Conservation (phyloP, 2,113 vertebrate species). For the Pseudonaja textilis region DNA sequence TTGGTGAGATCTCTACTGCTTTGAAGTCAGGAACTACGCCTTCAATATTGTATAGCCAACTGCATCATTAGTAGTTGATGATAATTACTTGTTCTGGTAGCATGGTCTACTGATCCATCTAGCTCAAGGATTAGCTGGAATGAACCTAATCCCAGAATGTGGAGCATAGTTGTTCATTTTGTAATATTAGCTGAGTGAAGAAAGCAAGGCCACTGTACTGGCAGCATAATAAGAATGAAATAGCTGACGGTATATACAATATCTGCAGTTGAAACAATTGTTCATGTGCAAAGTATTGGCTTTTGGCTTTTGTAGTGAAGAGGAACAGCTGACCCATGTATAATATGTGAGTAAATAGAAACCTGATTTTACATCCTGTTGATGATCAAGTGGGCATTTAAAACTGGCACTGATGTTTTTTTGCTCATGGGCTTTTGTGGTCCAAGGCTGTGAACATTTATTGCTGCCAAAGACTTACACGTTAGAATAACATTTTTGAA, state of each 20-base stretch:
- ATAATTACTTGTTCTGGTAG: neutral
- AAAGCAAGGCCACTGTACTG: neutral
- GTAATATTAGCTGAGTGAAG: neutral
- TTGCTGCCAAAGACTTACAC: neutral
- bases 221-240: neutral
- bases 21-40: neutral
- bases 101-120: neutral
- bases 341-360: neutral
- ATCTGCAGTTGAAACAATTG: neutral
- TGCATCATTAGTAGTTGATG: neutral
- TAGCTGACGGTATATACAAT: neutral
- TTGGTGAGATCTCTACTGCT: neutral
- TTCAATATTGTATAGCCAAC: neutral
- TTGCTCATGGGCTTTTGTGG: neutral
- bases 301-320: neutral
- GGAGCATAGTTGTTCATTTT: neutral
- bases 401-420: neutral
- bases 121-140: neutral
- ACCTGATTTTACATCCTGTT: neutral
- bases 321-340: neutral
- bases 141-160: neutral
- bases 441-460: neutral
- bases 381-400: neutral
- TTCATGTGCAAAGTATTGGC: neutral
- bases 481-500: neutral